Base-by-base conservation (phyloP, 2,113 vertebrate genomes). In the Genyomyrus donnyi region DNA sequence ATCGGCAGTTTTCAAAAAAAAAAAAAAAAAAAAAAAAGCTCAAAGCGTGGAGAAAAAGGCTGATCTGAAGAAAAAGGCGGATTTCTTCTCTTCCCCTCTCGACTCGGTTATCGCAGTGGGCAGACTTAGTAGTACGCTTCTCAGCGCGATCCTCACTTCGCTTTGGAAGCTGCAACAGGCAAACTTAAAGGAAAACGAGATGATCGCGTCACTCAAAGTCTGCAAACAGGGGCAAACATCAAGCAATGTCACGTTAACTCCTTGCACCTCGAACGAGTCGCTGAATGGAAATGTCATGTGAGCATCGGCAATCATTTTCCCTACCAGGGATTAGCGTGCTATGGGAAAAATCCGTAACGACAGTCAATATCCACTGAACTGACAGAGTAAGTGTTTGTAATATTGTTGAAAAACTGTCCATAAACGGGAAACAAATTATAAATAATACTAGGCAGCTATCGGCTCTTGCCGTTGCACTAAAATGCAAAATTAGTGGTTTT, bases 131-230 rank as follows among this genome's bases (percentile, higher is more conserved):
- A 89, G 91, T 92, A 89, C 90, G 94, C 49, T 50, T 94, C 93
- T 94, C 93, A 91, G 90, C 91, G 95, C 92, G 96, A 93, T 95
- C 93, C 93, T 95, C 94, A 95, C 94, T 94, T 93, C 93, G 95
- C 95, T 95, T 95, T 94, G 95, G 94, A 90, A 95, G 94, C 97
- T 96, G 97, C 97, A 97, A 97, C 97, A 97, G 97, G 97, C 97
- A 92, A 97, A 97, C 97, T 97, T 95, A 96, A 96, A 95, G 96
- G 96, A 96, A 95, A 96, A 96, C 93, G 95, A 97, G 96, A 96
- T 93, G 96, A 97, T 95, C 95, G 96, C 96, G 97, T 98, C 97
- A 97, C 96, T 97, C 96, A 96, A 97, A 97, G 95, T 96, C 96
- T 94, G 95, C 95, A 96, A 94, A 95, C 95, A 94, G 95, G 93